A percentile compares a stretch with the other conserved stretches of the same genome.
Conservation (phyloP, 2,888 invertebrate genomes). For the Athrips mouffetella region DNA sequence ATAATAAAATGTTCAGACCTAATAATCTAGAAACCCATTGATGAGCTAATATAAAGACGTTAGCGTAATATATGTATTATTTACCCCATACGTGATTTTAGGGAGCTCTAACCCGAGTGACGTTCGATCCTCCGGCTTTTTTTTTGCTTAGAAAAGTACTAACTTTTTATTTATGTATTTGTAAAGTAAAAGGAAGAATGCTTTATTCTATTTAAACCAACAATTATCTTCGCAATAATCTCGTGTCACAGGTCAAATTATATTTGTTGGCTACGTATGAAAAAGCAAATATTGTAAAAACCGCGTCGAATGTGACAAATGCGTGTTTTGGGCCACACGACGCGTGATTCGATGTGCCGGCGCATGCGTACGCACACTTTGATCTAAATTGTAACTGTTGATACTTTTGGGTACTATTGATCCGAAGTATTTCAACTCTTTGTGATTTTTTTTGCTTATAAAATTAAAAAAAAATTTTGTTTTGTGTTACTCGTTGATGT, state of each 20-base stretch:
- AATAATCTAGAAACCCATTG: no score
- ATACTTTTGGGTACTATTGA: background rate
- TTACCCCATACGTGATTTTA: no score
- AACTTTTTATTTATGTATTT: no score
- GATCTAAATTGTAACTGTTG: background rate
- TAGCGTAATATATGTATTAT: no score
- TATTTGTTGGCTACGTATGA: conserved; percentile 26
- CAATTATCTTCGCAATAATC: background rate
- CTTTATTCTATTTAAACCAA: background rate
- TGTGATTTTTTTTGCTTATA: no score
- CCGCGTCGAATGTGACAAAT: conserved; percentile 73
- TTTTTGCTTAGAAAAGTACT: no score
- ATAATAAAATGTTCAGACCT: no score
- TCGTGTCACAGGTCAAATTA: conserved; percentile 6
- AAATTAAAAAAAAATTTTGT: background rate
- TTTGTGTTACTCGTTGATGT: background rate
- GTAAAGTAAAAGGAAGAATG: no score
- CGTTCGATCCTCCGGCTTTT: no score
- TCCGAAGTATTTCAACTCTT: no score
- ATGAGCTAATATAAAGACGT: no score
- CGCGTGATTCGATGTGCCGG: conserved; percentile 51
- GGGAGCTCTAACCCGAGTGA: no score
- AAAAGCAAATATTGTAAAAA: conserved; percentile 69
- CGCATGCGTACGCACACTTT: conserved; percentile 30
- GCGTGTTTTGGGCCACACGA: conserved; percentile 73